Evolutionary conservation across 2,113 vertebrate genomes (phyloP).

Genomic region (Neopipo cinnamomea): DNA sequence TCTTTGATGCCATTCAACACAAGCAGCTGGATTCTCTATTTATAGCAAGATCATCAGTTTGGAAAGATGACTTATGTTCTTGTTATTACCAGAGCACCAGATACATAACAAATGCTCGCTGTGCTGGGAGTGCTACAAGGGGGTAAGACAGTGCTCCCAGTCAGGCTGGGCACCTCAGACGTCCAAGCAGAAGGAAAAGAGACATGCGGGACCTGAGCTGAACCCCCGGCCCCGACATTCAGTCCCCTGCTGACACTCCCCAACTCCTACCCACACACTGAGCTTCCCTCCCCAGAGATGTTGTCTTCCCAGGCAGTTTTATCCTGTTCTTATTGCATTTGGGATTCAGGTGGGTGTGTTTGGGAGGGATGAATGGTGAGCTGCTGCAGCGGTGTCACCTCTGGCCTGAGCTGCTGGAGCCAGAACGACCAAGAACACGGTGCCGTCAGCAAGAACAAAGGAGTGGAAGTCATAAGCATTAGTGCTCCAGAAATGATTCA

Average conservation of each 20-base stretch:
- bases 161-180: background rate
- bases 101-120: background rate
- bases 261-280: no score
- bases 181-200: background rate
- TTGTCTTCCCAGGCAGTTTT: background rate
- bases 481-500: slow-evolving; percentile 40
- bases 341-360: background rate
- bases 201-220: background rate
- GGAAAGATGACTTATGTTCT: slow-evolving; percentile 4
- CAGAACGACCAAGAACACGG: background rate
- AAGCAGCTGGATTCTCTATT: slow-evolving; percentile 66
- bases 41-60: slow-evolving; percentile 56
- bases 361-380: background rate
- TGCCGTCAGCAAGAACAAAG: background rate
- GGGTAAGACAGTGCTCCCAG: background rate
- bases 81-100: slow-evolving; percentile 21
- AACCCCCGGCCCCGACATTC: background rate
- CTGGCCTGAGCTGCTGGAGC: background rate
- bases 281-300: background rate
- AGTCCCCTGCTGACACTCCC: background rate
- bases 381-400: background rate
- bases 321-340: background rate
- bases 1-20: slow-evolving; percentile 52
- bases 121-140: background rate
- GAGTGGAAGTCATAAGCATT: background rate